Base-by-base conservation (phyloP, 2,113 vertebrate species). In the Chiloscyllium plagiosum region DNA sequence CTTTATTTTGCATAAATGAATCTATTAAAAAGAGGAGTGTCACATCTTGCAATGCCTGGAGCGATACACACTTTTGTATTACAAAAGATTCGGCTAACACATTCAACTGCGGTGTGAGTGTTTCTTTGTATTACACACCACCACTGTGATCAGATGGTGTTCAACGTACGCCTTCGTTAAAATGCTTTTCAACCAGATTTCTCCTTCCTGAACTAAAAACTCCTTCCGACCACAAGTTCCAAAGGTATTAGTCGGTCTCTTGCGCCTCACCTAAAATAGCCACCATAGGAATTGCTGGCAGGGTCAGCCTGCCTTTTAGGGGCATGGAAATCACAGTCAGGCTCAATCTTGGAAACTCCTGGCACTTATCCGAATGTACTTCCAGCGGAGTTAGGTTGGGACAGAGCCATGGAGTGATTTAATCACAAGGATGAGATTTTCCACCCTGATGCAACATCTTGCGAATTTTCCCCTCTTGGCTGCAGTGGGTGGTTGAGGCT, bases 211-310 rank as follows among this genome's bases (percentile, higher is more conserved):
- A 61, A 33, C 87, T 90, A 61, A 93, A 66, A 61, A 19, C 65
- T 93, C 89, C 89, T 66, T 66, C 89, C 37, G 89, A 17, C 19
- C 6, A n/a, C 89, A 66, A 61, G 89, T 66, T 93, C 89, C 89
- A 68, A 37, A 37, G 66, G 89, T 7, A 93, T 93, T 66, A 93
- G 89, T 66, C 61, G n/a, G 17, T 17, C 89, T 20, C 61, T 66
- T n/a, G 19, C 61, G 37, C 61, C 89, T 93, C 89, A 93, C 61
- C 61, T 93, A 93, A 93, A 93, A 93, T 93, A 93, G 89, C 89
- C 17, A 6, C 33, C 19, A 66, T 17, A n/a, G 89, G 61, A 66
- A 93, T 93, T 93, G 61, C 37, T 93, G 61, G 89, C 89, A 93
- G 89, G 56, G 33, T 61, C 17, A n/a, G 20, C 4, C 56, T 93